These are phyloP conservation scores for Peribatodes rhomboidaria DNA, from an alignment of 2,888 invertebrate species.

Conservation along the genomic window DNA sequence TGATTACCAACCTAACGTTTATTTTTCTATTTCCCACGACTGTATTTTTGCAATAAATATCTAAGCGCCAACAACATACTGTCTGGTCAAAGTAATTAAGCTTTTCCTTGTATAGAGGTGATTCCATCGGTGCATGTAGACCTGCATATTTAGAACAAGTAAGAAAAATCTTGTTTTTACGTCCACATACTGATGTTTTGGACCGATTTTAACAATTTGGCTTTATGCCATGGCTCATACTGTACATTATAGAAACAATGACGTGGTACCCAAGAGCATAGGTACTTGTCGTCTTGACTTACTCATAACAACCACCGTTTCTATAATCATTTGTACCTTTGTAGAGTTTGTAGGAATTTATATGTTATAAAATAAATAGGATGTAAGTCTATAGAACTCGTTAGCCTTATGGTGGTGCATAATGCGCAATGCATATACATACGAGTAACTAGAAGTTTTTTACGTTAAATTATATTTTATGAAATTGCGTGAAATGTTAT, in stretches of 20 bases:
- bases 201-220: constrained; percentile 21
- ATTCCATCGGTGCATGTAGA: not conserved
- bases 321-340: no score
- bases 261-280: not conserved
- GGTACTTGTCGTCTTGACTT: not conserved
- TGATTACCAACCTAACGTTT: not conserved
- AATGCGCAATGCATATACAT: no score
- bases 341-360: no score
- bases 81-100: constrained; percentile 7
- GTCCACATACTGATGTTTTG: constrained; percentile 6
- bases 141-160: not conserved
- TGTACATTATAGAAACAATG: constrained; percentile 18
- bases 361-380: no score
- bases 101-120: not conserved
- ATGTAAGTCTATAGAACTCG: no score
- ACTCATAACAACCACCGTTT: not conserved
- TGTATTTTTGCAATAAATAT: constrained; percentile 10
- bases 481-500: no score
- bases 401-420: no score
- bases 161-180: constrained; percentile 4
- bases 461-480: no score
- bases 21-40: constrained; percentile 16
- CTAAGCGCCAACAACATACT: not conserved
- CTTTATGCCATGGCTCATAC: constrained; percentile 34
- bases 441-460: no score